Evolutionary conservation across 2,113 vertebrate genomes (phyloP), one percentile per base, ranked within the genome.

Genomic region (Phodopus roborovskii): DNA sequence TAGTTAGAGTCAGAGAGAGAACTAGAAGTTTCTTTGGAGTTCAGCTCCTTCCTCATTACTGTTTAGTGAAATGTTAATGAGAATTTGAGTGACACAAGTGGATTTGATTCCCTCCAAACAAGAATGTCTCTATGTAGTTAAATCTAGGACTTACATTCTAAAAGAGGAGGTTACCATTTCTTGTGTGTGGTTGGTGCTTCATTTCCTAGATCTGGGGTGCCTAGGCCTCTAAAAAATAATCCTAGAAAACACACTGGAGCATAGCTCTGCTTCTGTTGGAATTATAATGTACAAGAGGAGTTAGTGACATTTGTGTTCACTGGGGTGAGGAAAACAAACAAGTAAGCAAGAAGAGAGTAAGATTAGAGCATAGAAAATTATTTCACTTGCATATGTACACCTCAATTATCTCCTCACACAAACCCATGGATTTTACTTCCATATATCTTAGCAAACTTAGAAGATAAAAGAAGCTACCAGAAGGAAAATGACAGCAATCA

Each of bases 371-470:
- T 1, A 0, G 82, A 60, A 71, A 95, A 81, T 39, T 53, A 56
- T n/a, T 42, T 88, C 1, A 26, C 13, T 42, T 30, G 66, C 16
- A 24, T 20, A 64, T 16, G 36, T 17, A 50, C 45, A 60, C 2
- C 30, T 0, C 39, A 50, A 36, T 16, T 45, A 45, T 4, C 74
- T 5, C 60, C 26, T 12, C 28, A 26, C 15, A 91, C 2, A 10
- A 5, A 73, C 20, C 1, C 22, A 24, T 2, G 58, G 1, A 13
- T 5, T 45, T 2, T 17, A 12, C 36, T 36, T 90, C 20, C 45
- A 73, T 48, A 42, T 78, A 89, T 92, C 68, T 94, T 68, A 94
- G 86, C 71, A 95, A 96, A 96, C 42, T 90, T 50, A 64, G 36
- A 88, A 79, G 28, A 64, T 5, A 79, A 90, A 71, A 53, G 79